Evolutionary conservation across 2,113 vertebrate species (phyloP).

Genomic region (Callipepla californica): DNA sequence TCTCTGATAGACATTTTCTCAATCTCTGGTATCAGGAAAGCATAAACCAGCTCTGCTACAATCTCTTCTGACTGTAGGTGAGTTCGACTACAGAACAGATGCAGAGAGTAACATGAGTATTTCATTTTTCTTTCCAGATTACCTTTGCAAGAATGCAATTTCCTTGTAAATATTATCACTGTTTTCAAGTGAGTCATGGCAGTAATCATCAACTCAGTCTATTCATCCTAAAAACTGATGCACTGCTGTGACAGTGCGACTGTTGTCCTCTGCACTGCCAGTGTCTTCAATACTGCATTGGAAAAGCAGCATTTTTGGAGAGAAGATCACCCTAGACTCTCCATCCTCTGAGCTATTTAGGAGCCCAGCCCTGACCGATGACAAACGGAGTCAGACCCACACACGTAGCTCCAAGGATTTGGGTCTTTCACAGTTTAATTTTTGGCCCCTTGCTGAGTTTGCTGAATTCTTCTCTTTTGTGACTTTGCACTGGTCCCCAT

Average conservation of each 20-base stretch:
- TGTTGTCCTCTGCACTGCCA: not conserved
- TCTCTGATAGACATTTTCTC: slow-evolving; percentile 84
- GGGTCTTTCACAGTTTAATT: not conserved
- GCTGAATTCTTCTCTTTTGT: slow-evolving; percentile 59
- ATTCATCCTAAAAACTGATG: not conserved
- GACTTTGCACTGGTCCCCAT: slow-evolving; percentile 5
- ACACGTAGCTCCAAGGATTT: not conserved
- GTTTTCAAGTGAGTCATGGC: not conserved
- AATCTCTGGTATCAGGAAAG: slow-evolving; percentile 92
- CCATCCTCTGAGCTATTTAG: not conserved
- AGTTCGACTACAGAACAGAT: slow-evolving; percentile 78
- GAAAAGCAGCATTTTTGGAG: not conserved
- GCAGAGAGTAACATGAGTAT: not conserved
- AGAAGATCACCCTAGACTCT: not conserved
- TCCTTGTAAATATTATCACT: not conserved
- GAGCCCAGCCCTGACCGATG: not conserved
- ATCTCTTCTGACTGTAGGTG: slow-evolving; percentile 91
- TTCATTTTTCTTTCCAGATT: not conserved
- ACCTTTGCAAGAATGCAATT: not conserved
- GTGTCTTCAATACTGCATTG: not conserved
- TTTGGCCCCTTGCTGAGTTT: slow-evolving; percentile 33
- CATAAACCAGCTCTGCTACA: slow-evolving; percentile 92
- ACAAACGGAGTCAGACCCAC: not conserved
- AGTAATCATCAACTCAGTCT: not conserved
- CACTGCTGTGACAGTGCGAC: not conserved